Percentiles rank a stretch among this genome's conserved stretches.
Evolutionary conservation across 1,140 invertebrate genomes (phyloP).

Genomic region (Triops longicaudatus): DNA sequence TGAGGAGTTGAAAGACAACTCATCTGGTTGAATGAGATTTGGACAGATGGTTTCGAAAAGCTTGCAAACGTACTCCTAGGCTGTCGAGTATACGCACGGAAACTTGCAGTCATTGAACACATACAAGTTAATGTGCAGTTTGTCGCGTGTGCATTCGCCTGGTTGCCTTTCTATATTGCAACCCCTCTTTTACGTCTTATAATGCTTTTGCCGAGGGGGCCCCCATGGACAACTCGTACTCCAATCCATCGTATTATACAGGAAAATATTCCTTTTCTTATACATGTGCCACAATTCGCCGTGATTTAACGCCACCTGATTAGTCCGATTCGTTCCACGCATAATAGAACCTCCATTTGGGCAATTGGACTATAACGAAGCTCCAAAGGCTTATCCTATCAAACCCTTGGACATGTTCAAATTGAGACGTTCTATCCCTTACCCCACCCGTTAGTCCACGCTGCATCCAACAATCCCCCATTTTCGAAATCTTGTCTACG

Average conservation of each 20-base stretch:
- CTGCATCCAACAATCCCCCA: too few species aligned
- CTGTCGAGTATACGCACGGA: background rate
- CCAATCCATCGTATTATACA: background rate
- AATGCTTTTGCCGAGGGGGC: background rate
- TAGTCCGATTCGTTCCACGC: background rate
- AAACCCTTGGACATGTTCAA: background rate
- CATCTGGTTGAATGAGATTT: background rate
- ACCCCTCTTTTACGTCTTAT: slow-evolving; percentile 4
- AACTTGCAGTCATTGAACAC: background rate
- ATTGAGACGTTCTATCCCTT: background rate
- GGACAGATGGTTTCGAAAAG: slow-evolving; percentile 10
- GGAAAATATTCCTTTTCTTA: background rate
- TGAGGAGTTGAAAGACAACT: background rate
- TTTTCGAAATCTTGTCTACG: too few species aligned
- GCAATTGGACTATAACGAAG: background rate
- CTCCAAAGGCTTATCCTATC: slow-evolving; percentile 6
- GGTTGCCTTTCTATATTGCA: background rate
- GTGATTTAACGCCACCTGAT: slow-evolving; percentile 6
- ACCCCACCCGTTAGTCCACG: background rate
- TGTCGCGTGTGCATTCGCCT: slow-evolving; percentile 13
- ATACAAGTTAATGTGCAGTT: slow-evolving; percentile 15
- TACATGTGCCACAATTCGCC: background rate
- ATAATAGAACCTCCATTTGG: slow-evolving; percentile 1
- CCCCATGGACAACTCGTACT: background rate
- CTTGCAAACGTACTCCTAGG: background rate